A percentile compares a stretch with the other conserved stretches of the same genome.
These are phyloP conservation scores for Drosophila punjabiensis DNA, from an alignment of 1,140 invertebrate species.

Conservation along the genomic window DNA sequence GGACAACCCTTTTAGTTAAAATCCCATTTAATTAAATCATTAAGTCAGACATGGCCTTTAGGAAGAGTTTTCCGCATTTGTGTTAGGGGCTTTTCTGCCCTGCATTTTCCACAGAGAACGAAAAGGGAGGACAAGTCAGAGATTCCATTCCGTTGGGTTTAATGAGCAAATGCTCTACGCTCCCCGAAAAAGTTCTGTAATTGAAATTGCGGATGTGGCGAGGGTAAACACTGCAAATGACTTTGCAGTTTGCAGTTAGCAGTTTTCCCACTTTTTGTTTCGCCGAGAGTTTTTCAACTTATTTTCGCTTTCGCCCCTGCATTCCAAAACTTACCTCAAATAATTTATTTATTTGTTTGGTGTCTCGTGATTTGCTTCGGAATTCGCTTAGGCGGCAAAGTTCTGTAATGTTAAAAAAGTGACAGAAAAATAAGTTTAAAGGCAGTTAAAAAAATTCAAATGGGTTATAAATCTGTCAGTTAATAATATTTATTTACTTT, in stretches of 20 bases:
- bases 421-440: constrained; percentile 1
- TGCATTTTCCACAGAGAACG: constrained; percentile 7
- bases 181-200: constrained; percentile 54
- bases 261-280: constrained; percentile 19
- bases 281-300: constrained; percentile 21
- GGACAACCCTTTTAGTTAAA: constrained; percentile 19
- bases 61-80: constrained; percentile 31
- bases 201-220: constrained; percentile 72
- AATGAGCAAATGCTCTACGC: constrained; percentile 43
- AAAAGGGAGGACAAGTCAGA: neutral
- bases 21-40: constrained; percentile 74
- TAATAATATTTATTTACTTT: neutral
- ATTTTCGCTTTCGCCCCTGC: constrained; percentile 11
- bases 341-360: constrained; percentile 36
- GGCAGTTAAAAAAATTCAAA: neutral
- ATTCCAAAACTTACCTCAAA: constrained; percentile 41
- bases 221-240: constrained; percentile 63
- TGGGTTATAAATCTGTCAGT: neutral
- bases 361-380: constrained; percentile 16
- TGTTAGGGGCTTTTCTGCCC: constrained; percentile 4
- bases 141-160: constrained; percentile 27
- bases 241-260: constrained; percentile 52
- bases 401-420: constrained; percentile 32
- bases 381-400: constrained; percentile 23
- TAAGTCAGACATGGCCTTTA: constrained; percentile 49